Base-by-base conservation (phyloP, 2,888 invertebrate genomes). In the Operophtera brumata region DNA sequence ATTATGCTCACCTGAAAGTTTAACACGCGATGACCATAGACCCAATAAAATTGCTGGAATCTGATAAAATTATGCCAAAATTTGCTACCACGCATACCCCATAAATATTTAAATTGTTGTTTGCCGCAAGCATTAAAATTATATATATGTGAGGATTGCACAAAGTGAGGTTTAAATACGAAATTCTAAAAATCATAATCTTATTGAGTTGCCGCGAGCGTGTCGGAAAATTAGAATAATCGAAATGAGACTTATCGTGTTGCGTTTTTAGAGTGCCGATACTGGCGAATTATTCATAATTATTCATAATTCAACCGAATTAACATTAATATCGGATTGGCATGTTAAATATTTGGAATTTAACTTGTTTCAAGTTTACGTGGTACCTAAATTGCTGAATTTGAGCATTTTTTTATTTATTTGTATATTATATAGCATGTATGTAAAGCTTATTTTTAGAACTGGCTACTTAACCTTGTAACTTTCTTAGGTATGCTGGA, bases 81-180 rank as follows among this genome's bases (percentile, higher is more conserved):
- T 67, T 71, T 62, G 86, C 86, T 87, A 86, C 87, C 86, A 84
- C 75, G 79, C 79, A 73, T 77, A 69, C 73, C 67, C 69, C 71
- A 77, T 79, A 75, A 75, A 81, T 82, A 63, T 63, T 65, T 53
- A 57, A 83, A 82, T 79, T 70, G 67, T 69, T 68, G 55, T 59
- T 20, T 37, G 65, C 54, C 54, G 63, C 66, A 61, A 67, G 56
- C 60, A 36, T 40, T 51, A 36, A 47, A 44, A 52, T 51, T 52
- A 52, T 54, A 54, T 57, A 58, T 49, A 57, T 54, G 44, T 49
- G 46, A 47, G 55, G 57, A 47, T 52, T 56, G 40, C 40, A 57
- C 46, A 47, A 54, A 54, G 52, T 51, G 26, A 49, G 47, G 12
- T 53, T 57, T 52, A 45, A n/a, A 53, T 57, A 57, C 45, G 41